These are phyloP conservation scores for Melanargia galathea DNA, from an alignment of 2,888 invertebrate genomes.

Conservation along the genomic window DNA sequence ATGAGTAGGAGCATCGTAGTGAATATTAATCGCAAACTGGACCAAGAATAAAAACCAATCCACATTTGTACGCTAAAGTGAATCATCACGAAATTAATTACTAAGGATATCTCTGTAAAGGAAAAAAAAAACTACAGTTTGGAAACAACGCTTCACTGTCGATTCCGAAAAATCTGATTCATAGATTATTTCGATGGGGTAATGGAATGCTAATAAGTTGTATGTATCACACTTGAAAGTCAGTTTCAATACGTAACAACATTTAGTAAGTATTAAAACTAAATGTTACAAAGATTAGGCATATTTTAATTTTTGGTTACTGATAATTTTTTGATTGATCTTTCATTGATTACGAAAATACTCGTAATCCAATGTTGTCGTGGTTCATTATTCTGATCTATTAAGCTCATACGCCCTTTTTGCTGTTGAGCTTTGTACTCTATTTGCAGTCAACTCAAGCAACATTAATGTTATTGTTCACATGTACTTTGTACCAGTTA, in stretches of 20 bases:
- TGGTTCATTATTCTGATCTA: not conserved
- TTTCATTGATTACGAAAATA: too few relatives aligned
- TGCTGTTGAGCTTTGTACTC: not conserved
- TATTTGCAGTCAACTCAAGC: not conserved
- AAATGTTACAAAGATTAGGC: too few relatives aligned
- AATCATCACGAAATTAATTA: constrained; percentile 13
- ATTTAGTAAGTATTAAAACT: not conserved
- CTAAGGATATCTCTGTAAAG: not conserved
- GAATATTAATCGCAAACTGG: too few relatives aligned
- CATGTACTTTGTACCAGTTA: not conserved
- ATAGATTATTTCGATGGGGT: not conserved
- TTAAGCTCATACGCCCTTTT: not conserved
- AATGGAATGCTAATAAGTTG: constrained; percentile 2
- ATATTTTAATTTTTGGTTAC: too few relatives aligned
- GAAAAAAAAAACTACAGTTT: constrained; percentile 14
- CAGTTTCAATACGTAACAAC: not conserved
- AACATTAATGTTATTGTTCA: not conserved
- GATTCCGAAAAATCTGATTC: constrained; percentile 14
- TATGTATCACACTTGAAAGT: not conserved
- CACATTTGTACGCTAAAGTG: not conserved
- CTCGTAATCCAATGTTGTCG: too few relatives aligned
- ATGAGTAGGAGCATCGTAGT: too few relatives aligned
- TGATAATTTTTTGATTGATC: too few relatives aligned
- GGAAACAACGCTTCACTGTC: not conserved
- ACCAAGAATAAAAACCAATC: not conserved